Base-by-base conservation (phyloP, 2,888 invertebrate genomes). In the Synergus japonicus region DNA sequence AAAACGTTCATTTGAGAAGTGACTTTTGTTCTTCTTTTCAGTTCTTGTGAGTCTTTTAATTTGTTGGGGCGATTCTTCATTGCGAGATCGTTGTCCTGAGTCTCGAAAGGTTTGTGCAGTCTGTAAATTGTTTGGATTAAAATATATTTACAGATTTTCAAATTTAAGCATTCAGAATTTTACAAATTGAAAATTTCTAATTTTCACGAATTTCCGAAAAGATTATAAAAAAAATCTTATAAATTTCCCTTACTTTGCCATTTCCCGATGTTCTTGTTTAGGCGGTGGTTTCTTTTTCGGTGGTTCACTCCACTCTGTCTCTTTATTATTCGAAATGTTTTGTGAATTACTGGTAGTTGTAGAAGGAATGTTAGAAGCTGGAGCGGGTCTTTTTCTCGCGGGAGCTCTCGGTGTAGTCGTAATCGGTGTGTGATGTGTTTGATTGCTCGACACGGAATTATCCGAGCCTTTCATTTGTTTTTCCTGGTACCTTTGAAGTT, bases 401-500 rank as follows among this genome's bases (percentile, higher is more conserved):
- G 94, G 83, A 92, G 93, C 86, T 94, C 95, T 80, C 91, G 94
- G 77, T 87, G 89, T 82, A 86, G 89, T 83, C 64, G 88, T 80
- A 65, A 88, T 84, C 13, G 89, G 80, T 18, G 88, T 83, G 76
- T 86, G 85, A 49, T 91, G 87, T 81, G 86, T 87, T 83, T 92
- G 90, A 86, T 88, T 86, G 83, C 91, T 85, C 79, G 86, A 76
- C 37, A 89, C 82, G 86, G 91, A 92, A 88, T 90, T 86, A 83
- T 92, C 89, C 0, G 85, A 83, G 90, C 93, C 92, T 87, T 95
- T 95, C 95, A 96, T 96, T 85, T 95, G 95, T 86, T 95, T 95
- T 90, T 97, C 97, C 89, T 97, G 97, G 89, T 96, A 97, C 76
- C 96, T 94, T 92, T 98, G 98, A 87, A 98, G 94, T 87, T 97